Percentiles rank a stretch among this genome's conserved stretches.
These are phyloP conservation scores for Cairina moschata DNA, from an alignment of 2,113 vertebrate species.

Conservation along the genomic window DNA sequence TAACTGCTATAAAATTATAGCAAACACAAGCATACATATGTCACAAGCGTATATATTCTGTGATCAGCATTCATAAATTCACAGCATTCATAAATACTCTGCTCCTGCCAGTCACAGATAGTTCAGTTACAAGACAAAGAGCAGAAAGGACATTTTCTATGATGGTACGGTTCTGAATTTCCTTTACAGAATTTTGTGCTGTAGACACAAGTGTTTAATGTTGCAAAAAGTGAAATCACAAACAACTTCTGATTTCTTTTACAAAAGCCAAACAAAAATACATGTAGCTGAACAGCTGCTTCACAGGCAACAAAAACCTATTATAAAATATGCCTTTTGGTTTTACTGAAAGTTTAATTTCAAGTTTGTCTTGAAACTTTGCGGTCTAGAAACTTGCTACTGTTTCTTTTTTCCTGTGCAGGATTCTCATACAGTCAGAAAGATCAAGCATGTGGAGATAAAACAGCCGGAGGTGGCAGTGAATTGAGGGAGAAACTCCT, in stretches of 20 bases:
- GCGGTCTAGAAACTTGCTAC: background rate
- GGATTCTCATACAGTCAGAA: background rate
- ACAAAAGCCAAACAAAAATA: constrained; percentile 10
- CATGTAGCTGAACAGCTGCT: background rate
- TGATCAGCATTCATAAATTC: constrained; percentile 1
- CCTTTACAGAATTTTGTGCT: background rate
- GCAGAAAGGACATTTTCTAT: background rate
- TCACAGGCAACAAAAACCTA: background rate
- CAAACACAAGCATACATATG: background rate
- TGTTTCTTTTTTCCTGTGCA: background rate
- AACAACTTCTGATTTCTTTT: background rate
- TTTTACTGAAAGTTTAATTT: background rate
- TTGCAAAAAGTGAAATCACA: background rate
- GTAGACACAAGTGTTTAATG: background rate
- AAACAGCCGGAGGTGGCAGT: background rate
- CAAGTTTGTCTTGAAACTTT: background rate
- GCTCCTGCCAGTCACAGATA: background rate
- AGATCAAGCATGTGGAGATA: background rate
- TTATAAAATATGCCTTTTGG: background rate
- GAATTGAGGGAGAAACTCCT: background rate
- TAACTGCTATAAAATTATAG: background rate
- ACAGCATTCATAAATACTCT: background rate
- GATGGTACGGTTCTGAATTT: background rate
- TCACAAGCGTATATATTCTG: background rate
- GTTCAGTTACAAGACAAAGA: background rate